Conservation (phyloP, 1,140 invertebrate genomes). For the Microplitis demolitor region DNA sequence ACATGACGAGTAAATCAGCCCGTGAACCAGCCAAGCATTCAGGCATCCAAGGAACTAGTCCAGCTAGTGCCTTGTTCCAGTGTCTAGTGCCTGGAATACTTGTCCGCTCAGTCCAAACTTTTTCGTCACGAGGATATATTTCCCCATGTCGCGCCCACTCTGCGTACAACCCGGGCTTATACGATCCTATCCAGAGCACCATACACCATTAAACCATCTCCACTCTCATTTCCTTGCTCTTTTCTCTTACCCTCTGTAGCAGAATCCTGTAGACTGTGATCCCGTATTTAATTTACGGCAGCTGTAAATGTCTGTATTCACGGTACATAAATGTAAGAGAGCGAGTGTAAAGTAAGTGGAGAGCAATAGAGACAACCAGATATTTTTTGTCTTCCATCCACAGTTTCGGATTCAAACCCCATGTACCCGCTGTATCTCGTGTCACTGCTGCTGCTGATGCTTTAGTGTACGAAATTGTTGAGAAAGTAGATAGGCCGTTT, state of each 20-base stretch:
- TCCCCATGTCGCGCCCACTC: neutral
- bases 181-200: neutral
- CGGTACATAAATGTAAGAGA: conserved; percentile 18
- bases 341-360: neutral
- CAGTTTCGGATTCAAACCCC: too few relatives aligned
- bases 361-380: neutral
- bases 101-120: neutral
- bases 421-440: too few relatives aligned
- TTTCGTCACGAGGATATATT: neutral
- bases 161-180: neutral
- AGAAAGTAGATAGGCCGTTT: too few relatives aligned
- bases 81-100: too few relatives aligned
- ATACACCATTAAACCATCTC: too few relatives aligned
- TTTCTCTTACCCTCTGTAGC: neutral
- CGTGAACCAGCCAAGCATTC: too few relatives aligned
- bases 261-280: too few relatives aligned
- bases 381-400: conserved; percentile 10
- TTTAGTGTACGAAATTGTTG: too few relatives aligned
- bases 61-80: too few relatives aligned
- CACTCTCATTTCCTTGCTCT: neutral
- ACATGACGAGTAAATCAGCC: conserved; percentile 6
- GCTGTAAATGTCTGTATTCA: conserved; percentile 33
- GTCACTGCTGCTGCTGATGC: too few relatives aligned
- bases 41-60: too few relatives aligned
- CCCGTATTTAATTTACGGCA: conserved; percentile 35